phyloP scores from a whole-genome alignment of 2,888 invertebrate species.

The Drosophila atroscutellata region DNA sequence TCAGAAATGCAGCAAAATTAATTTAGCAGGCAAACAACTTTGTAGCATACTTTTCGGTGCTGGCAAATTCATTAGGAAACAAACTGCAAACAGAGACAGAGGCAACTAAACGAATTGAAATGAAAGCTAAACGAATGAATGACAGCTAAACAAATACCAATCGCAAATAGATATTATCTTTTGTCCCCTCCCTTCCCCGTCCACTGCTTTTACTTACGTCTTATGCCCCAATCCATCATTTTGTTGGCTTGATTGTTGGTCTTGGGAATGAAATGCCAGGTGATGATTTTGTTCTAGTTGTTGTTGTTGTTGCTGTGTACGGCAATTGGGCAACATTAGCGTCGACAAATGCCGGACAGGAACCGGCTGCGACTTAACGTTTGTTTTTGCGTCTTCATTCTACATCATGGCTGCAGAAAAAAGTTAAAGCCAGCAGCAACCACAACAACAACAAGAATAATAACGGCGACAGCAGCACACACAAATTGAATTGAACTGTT shows the following conservation, averaged over 20 bases:
- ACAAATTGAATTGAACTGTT: slow-evolving; percentile 73
- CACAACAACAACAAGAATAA: neutral
- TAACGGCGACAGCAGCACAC: slow-evolving; percentile 6
- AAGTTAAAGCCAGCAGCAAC: slow-evolving; percentile 21
- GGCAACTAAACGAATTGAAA: slow-evolving; percentile 5
- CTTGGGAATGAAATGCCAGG: slow-evolving; percentile 25
- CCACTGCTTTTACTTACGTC: slow-evolving; percentile 87
- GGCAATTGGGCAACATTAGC: slow-evolving; percentile 56
- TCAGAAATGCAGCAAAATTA: slow-evolving; percentile 22
- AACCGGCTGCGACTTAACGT: slow-evolving; percentile 30
- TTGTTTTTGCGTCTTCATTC: slow-evolving; percentile 8
- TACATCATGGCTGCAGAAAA: slow-evolving; percentile 14
- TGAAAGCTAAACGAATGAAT: slow-evolving; percentile 9
- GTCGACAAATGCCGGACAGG: slow-evolving; percentile 26
- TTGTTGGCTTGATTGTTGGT: slow-evolving; percentile 70
- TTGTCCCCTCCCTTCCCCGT: neutral
- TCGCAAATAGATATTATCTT: slow-evolving; percentile 6
- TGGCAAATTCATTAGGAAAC: slow-evolving; percentile 23
- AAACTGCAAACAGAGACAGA: neutral
- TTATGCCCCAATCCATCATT: slow-evolving; percentile 91
- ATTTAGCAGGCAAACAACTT: slow-evolving; percentile 18
- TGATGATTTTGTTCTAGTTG: slow-evolving; percentile 21
- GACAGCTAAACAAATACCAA: slow-evolving; percentile 27
- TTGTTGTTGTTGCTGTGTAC: slow-evolving; percentile 16
- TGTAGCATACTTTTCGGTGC: slow-evolving; percentile 43